Evolutionary conservation across 2,797 vertebrate genomes (phyloP), one percentile per base, ranked within the genome.

Genomic region (Tolypeutes matacus): DNA sequence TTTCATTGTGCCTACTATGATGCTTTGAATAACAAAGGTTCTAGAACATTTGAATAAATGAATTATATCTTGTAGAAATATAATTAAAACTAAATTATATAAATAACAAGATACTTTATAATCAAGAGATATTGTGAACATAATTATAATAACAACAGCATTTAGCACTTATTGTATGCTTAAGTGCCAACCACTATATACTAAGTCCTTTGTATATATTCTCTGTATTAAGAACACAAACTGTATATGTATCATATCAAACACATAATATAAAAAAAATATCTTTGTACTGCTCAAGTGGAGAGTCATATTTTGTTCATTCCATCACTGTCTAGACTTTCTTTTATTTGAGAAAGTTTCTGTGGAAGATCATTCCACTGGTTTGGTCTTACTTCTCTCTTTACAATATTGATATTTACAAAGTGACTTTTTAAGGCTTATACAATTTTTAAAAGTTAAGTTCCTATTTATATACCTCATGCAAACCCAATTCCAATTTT

Each of bases 381-480:
- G 31, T 73, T 93, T 82, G 49, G 92, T 69, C 75, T 67, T 95
- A 87, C 81, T 36, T 94, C 10, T 65, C 46, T 78, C 39, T 91
- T 85, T 60, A 39, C 8, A 70, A 49, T 60, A 62, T 39, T 53
- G 81, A 5, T 75, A 94, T 85, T 72, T 87, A 94, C 25, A 97
- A 87, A 75, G 60, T 42, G 49, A 20, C 39, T 72, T 75, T 60
- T 89, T 29, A 76, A 81, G 70, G 20, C n/a, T 83, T 96, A 13
- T 8, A 3, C 29, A 12, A 90, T 58, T 9, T 94, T 36, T 91
- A 83, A 90, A 90, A 91, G 18, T 36, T 34, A 67, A 92, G 34
- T 64, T 85, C 82, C 87, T 95, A 93, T 91, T 65, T 51, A 34
- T 95, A 62, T 95, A 99, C 99, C 98, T 98, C 98, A 7, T 98